Base-by-base conservation (phyloP, 2,113 vertebrate species). In the Clarias macrocephalus region DNA sequence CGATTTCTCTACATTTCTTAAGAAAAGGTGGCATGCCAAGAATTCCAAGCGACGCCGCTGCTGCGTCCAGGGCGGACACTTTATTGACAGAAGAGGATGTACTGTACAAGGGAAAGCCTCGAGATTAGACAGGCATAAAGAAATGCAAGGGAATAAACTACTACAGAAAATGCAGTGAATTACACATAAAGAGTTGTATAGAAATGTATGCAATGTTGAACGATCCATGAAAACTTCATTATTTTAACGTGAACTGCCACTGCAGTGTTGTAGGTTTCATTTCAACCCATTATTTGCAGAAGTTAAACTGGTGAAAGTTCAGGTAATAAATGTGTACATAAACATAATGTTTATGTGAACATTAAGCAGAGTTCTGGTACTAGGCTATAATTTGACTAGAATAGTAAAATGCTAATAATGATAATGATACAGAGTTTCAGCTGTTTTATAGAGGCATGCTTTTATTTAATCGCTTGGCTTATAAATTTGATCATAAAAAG, bases 1-100 rank as follows among this genome's bases (percentile, higher is more conserved):
- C 90, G 91, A 91, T 91, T 92, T 90, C 91, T 93, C 90, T 91
- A 92, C 88, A 86, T 91, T 90, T 89, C 54, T 65, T 30, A 85
- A 88, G 75, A 91, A 59, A 60, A 62, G 9, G 25, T 0, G 0
- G 56, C 83, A 80, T 91, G 90, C 90, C 88, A 89, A 65, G 91
- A 93, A 93, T 93, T 91, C 85, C 83, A 91, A 90, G 8, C 48
- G 86, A 75, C n/a, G n/a, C 83, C 66, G 4, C 54, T 10, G 37
- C 57, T 82, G 59, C 30, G 65, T 82, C 84, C 54, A 3, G 56
- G 62, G 65, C 82, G 56, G 72, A 80, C 87, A 84, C 83, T 83
- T 92, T 91, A 94, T 92, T 91, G 93, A 93, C 89, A 82, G 75
- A 70, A 57, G 90, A 91, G 91, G 89, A 91, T 91, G 87, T 92